phyloP scores from a whole-genome alignment of 2,797 vertebrate species.

The Eidolon dupreanum region DNA sequence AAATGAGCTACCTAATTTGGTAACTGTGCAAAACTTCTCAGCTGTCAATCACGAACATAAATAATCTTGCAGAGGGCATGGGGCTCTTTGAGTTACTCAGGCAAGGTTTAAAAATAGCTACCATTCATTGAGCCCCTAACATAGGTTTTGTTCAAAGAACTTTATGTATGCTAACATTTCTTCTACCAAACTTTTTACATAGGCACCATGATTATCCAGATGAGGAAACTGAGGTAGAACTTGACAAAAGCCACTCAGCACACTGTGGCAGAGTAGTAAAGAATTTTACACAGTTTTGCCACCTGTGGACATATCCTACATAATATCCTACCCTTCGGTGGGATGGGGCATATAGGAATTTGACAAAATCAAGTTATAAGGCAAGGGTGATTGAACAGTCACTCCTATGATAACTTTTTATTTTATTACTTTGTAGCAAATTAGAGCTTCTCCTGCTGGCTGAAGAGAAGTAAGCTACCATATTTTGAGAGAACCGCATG shows the following conservation, averaged over 20 bases:
- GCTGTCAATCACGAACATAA: not conserved
- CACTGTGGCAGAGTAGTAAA: not conserved
- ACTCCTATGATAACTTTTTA: not conserved
- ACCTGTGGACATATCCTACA: accelerated
- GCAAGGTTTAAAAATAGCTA: not conserved
- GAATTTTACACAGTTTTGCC: not conserved
- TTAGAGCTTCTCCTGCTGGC: not conserved
- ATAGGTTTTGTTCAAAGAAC: not conserved
- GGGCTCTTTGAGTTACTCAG: not conserved
- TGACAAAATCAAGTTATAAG: not conserved
- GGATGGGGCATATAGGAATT: not conserved
- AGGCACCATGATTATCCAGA: not conserved
- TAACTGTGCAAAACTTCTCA: not conserved
- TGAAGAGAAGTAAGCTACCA: not conserved
- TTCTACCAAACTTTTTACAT: not conserved
- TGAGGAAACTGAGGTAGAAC: not conserved
- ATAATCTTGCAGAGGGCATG: not conserved
- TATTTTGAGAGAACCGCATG: not conserved
- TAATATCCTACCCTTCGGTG: not conserved
- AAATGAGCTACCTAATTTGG: not conserved
- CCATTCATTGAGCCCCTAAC: not conserved
- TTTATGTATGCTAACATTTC: not conserved
- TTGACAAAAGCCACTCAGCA: not conserved
- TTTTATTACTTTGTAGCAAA: not conserved
- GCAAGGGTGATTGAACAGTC: not conserved